These are phyloP conservation scores for Ageneiosus marmoratus DNA, from an alignment of 2,113 vertebrate species.

Conservation along the genomic window DNA sequence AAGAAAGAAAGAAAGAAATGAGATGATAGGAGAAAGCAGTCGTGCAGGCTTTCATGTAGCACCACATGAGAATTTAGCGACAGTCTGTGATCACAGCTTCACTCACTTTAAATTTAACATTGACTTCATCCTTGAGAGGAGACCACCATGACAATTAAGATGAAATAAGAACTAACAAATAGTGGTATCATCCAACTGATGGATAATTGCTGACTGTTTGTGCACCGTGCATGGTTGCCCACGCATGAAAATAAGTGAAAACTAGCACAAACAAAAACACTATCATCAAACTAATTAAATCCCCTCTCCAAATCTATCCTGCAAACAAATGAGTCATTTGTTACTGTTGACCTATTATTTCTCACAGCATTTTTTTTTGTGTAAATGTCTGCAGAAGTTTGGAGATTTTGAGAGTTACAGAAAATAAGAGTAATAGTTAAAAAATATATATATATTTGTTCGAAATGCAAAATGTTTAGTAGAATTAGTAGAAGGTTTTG, in stretches of 20 bases:
- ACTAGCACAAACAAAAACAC: constrained; percentile 45
- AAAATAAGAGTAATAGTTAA: too few species aligned
- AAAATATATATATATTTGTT: too few species aligned
- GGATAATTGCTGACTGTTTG: constrained; percentile 64
- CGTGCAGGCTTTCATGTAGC: background rate
- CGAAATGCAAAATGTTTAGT: background rate
- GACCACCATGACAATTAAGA: constrained; percentile 57
- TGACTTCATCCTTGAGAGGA: constrained; percentile 47
- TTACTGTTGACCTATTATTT: constrained; percentile 38
- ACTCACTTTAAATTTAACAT: constrained; percentile 38
- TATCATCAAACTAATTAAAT: constrained; percentile 45
- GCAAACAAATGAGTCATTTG: constrained; percentile 42
- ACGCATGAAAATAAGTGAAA: constrained; percentile 58
- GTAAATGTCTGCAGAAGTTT: background rate
- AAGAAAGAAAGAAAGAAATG: background rate
- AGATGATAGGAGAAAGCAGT: background rate
- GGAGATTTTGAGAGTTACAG: background rate
- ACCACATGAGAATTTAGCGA: background rate
- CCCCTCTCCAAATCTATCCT: constrained; percentile 23
- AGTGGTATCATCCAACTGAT: constrained; percentile 54
- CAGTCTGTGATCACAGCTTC: constrained; percentile 11
- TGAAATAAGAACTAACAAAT: constrained; percentile 60
- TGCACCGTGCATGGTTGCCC: constrained; percentile 56
- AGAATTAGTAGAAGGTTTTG: background rate
- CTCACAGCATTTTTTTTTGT: constrained; percentile 11